Base-by-base conservation (phyloP, 2,888 invertebrate species). In the Arge pagana region DNA sequence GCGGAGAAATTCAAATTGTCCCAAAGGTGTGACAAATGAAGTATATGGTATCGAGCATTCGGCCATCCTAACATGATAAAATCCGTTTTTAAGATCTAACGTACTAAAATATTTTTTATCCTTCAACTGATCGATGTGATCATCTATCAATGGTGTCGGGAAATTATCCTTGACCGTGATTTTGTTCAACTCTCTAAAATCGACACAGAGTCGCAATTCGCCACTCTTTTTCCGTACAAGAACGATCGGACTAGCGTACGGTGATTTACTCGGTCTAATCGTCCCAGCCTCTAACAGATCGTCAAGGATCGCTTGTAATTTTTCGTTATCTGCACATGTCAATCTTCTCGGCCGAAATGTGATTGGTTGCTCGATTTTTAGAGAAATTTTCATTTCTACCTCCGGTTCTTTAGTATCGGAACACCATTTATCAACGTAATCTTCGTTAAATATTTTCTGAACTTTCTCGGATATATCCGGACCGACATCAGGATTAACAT, bases 1-100 rank as follows among this genome's bases (percentile, higher is more conserved):
- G n/a, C 50, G 52, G 5, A 53, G 4, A 37, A 54, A 65, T 52
- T 66, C 63, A 28, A 50, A 65, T 42, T 62, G 63, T 6, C 65
- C 64, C 1, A 55, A 28, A 1, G 59, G 60, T 10, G 57, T 55
- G 0, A 62, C 48, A 33, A 63, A 60, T 1, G 52, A 39, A 1
- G 60, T 58, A 35, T 54, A 55, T 8, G 48, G 43, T 4, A 62
- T 48, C 0, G 56, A 56, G 28, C 51, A 48, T 3, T 45, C 33
- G 7, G 40, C 43, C 43, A 63, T 39, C n/a, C 15, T 8, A 4
- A 61, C 45, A 28, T 61, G 57, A 18, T 57, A 49, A 21, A 61
- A 64, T 1, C 58, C 59, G 36, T 31, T 56, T 26, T 50, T 57
- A n/a, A 61, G 26, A 52, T 66, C 63, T 5, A 65, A 45, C 5